Percentiles rank a stretch among this genome's conserved stretches.
Evolutionary conservation across 2,797 vertebrate genomes (phyloP).

Genomic region (Notamacropus eugenii): DNA sequence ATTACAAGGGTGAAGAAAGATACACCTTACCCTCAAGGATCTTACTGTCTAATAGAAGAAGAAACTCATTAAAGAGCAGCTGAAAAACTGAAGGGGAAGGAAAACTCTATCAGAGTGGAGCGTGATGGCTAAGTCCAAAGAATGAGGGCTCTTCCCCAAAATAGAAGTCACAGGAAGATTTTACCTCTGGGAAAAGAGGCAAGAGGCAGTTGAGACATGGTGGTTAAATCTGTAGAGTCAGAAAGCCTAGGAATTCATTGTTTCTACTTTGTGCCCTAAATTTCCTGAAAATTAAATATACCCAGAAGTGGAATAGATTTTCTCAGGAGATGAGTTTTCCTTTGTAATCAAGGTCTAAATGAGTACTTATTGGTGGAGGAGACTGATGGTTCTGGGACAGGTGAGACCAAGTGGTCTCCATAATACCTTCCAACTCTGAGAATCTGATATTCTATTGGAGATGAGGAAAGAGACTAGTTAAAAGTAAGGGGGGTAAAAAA

Average conservation of each 20-base stretch:
- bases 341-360: not conserved
- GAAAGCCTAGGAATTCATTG: not conserved
- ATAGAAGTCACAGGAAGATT: not conserved
- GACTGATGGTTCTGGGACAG: not conserved
- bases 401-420: not conserved
- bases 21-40: not conserved
- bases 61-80: not conserved
- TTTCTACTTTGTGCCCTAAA: not conserved
- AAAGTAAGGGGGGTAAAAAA: not conserved
- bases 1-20: not conserved
- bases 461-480: not conserved
- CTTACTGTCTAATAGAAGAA: not conserved
- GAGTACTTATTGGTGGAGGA: not conserved
- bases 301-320: not conserved
- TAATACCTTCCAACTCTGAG: not conserved
- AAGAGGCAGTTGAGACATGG: not conserved
- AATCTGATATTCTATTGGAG: not conserved
- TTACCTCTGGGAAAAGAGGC: not conserved
- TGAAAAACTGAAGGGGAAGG: not conserved
- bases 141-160: not conserved
- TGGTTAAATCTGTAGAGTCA: not conserved
- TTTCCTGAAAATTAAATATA: not conserved
- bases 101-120: not conserved
- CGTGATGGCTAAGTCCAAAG: not conserved
- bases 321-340: not conserved